Evolutionary conservation across 1,140 invertebrate species (phyloP).

Genomic region (Drosophila mojavensis): DNA sequence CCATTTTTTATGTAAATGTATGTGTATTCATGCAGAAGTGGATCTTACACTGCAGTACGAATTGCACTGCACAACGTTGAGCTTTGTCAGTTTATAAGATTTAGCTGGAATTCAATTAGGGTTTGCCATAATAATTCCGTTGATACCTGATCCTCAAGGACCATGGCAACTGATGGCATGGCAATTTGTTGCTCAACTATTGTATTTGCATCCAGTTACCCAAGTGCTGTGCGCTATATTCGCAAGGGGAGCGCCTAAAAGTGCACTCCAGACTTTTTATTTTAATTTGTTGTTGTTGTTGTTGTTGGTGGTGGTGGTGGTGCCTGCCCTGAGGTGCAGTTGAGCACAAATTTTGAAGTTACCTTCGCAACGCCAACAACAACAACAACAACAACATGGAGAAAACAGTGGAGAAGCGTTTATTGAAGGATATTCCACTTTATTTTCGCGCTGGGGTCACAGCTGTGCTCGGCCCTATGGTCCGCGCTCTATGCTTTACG

Average conservation of each 20-base stretch:
- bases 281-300: neutral
- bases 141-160: neutral
- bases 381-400: neutral
- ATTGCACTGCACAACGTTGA: neutral
- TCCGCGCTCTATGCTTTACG: slow-evolving; percentile 48
- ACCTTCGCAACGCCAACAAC: slow-evolving; percentile 32
- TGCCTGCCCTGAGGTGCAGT: slow-evolving; percentile 21
- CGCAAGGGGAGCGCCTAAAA: slow-evolving; percentile 27
- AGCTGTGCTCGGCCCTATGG: slow-evolving; percentile 11
- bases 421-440: slow-evolving; percentile 52
- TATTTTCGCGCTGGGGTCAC: slow-evolving; percentile 20
- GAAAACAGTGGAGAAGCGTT: slow-evolving; percentile 42
- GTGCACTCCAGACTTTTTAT: slow-evolving; percentile 46
- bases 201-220: neutral
- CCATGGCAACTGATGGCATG: neutral
- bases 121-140: neutral
- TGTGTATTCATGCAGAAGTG: neutral
- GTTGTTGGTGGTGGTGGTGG: no score
- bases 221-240: neutral
- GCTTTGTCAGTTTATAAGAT: neutral
- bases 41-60: neutral
- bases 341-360: slow-evolving; percentile 55
- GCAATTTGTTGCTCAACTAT: slow-evolving; percentile 2
- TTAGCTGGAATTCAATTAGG: neutral
- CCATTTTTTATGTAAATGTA: neutral